Evolutionary conservation across 2,888 invertebrate genomes (phyloP), one percentile per base, ranked within the genome.

Genomic region (Escarpia spicata): DNA sequence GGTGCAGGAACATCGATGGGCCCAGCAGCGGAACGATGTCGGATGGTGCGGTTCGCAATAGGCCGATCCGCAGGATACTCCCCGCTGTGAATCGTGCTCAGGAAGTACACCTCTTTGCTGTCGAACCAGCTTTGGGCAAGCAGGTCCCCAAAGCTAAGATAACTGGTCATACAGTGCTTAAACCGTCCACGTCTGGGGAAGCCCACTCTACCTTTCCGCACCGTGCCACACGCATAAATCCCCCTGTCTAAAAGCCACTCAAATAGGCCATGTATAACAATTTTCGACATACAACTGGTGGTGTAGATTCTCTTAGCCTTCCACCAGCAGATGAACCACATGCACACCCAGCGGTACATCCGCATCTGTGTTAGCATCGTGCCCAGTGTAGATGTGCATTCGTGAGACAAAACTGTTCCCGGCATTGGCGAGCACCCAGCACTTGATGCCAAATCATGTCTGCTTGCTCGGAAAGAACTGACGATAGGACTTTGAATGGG

Each of bases 391-490:
- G 15, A 75, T 19, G 3, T 75, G 75, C 2, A 75, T 26, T 26
- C 26, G 26, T 75, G 75, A 15, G 26, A 37, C 15, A 15, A 91
- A 43, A 15, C 91, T 31, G 91, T 43, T 91, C 44, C 31, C 37
- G 43, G 15, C 44, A 12, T 91, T 3, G 43, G 43, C 43, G 12
- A 19, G 43, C 91, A 91, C 44, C 91, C 91, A 91, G 26, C 91
- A 91, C 19, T 91, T 91, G 19, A 91, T 91, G 10, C 37, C 91
- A 91, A 44, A 37, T 2, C 91, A 3, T 43, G 37, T 37, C 44
- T n/a, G 37, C 91, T 91, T 91, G 3, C 91, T 91, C 31, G 91
- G 91, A 91, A 91, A 31, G 19, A 91, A 91, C 44, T 91, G 91
- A n/a, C 91, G 91, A 15, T 31, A 43, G 10, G 90, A 90, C 90